phyloP scores from a whole-genome alignment of 35 echinoderm and acorn worm species.

The Holothuria glaberrima region DNA sequence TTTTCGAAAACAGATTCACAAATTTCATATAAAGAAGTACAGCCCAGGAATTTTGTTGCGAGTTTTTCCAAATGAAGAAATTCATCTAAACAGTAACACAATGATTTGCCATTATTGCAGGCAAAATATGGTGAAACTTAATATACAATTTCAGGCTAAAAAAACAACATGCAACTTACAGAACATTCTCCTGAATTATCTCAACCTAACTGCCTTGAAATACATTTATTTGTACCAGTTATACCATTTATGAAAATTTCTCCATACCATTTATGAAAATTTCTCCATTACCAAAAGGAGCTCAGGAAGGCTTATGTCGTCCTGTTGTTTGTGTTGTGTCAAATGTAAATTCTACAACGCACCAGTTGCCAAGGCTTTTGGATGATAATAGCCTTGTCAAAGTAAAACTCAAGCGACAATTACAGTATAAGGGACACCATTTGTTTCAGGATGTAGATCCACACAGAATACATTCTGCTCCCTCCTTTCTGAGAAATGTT shows the following conservation, averaged over 20 bases:
- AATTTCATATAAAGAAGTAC: not conserved
- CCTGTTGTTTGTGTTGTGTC: slow-evolving; percentile 33
- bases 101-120: not conserved
- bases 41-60: not conserved
- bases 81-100: not conserved
- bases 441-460: not conserved
- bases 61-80: not conserved
- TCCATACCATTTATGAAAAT: slow-evolving; percentile 55
- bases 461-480: not conserved
- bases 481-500: not conserved
- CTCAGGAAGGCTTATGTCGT: slow-evolving; percentile 11
- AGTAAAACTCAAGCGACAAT: slow-evolving; percentile 46
- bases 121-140: not conserved
- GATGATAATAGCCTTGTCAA: slow-evolving; percentile 1
- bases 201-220: no score
- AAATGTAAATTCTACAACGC: not conserved
- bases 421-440: slow-evolving; percentile 50
- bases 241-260: slow-evolving; percentile 53
- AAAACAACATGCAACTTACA: not conserved
- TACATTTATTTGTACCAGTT: slow-evolving; percentile 4
- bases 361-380: not conserved
- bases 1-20: slow-evolving; percentile 3
- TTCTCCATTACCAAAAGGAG: not conserved
- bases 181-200: not conserved
- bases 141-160: not conserved